Conservation (phyloP, 2,888 invertebrate species). For the Carterocephalus palaemon region DNA sequence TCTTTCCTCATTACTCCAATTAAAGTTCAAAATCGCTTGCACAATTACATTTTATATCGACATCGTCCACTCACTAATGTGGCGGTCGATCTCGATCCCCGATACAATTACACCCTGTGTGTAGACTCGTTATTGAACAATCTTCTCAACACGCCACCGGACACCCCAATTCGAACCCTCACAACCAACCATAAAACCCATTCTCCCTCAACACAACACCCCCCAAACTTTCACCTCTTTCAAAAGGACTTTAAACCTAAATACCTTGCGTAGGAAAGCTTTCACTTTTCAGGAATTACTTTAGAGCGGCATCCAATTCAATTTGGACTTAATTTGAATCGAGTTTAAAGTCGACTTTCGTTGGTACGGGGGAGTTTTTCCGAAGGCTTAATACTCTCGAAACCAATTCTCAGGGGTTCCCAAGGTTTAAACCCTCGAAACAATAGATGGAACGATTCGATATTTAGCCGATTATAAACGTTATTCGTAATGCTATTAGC, state of each 20-base stretch:
- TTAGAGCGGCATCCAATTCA: slow-evolving; percentile 37
- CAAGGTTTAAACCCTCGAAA: slow-evolving; percentile 66
- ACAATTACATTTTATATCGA: slow-evolving; percentile 38
- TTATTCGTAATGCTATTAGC: slow-evolving; percentile 71
- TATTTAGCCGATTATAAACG: slow-evolving; percentile 77
- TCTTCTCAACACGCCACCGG: slow-evolving; percentile 63
- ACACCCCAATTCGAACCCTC: slow-evolving; percentile 46
- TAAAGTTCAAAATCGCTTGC: slow-evolving; percentile 43
- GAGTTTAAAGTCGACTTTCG: slow-evolving; percentile 44
- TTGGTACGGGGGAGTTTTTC: slow-evolving; percentile 49
- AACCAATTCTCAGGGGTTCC: slow-evolving; percentile 70
- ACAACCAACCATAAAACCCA: slow-evolving; percentile 38
- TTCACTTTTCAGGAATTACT: slow-evolving; percentile 79
- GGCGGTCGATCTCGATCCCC: slow-evolving; percentile 68
- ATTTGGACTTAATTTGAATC: slow-evolving; percentile 44
- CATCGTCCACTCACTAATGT: slow-evolving; percentile 46
- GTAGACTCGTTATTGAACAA: slow-evolving; percentile 73
- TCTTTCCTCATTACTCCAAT: no score
- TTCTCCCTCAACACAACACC: slow-evolving; percentile 37
- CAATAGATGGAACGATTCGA: slow-evolving; percentile 76
- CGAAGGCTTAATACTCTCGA: slow-evolving; percentile 74
- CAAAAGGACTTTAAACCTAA: slow-evolving; percentile 78
- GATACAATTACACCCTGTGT: slow-evolving; percentile 76
- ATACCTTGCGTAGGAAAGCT: slow-evolving; percentile 76
- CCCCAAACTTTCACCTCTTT: slow-evolving; percentile 77